Base-by-base conservation (phyloP, 2,888 invertebrate genomes). In the Ophion slaviceki region DNA sequence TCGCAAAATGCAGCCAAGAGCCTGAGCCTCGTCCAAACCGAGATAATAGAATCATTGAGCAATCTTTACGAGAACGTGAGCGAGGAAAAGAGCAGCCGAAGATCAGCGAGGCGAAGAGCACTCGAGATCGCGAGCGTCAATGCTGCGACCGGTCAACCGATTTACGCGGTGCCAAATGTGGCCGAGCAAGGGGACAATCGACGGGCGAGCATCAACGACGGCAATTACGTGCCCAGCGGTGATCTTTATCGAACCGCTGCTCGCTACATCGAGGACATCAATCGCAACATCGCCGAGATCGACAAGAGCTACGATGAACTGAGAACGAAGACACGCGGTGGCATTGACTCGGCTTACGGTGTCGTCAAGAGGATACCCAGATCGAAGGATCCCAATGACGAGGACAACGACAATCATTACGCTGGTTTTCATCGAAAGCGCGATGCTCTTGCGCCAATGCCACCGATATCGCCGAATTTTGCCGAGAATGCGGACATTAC, bases 181-280 rank as follows among this genome's bases (percentile, higher is more conserved):
- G 84, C 85, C 57, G 84, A 88, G 66, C 80, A 80, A 17, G 85
- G 79, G 32, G 61, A 80, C 20, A 76, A 86, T 57, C 64, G 64
- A 0, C 78, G 78, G 53, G 61, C 79, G n/a, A 77, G 28, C 20
- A 74, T 40, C 17, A 86, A 77, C 10, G 92, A 92, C n/a, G 90
- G 90, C 0, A 92, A 93, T 86, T 92, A 93, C 82, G 92, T 93
- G 0, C 92, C 92, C 0, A 92, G 92, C 64, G 92, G 92, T 20
- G 92, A 92, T 88, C 89, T 92, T 3, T 92, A 92, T 62, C 89
- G 92, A 8, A 92, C 91, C 61, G 92, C 92, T 2, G 91, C 90
- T 0, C 90, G 90, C 72, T 93, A 93, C 86, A 93, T 93, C 84
- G 93, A 93, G 72, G 93, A 93, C 71, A 92, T 93, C 14, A 93